phyloP scores from a whole-genome alignment of 1,140 invertebrate species.

The Drosophila gunungcola region DNA sequence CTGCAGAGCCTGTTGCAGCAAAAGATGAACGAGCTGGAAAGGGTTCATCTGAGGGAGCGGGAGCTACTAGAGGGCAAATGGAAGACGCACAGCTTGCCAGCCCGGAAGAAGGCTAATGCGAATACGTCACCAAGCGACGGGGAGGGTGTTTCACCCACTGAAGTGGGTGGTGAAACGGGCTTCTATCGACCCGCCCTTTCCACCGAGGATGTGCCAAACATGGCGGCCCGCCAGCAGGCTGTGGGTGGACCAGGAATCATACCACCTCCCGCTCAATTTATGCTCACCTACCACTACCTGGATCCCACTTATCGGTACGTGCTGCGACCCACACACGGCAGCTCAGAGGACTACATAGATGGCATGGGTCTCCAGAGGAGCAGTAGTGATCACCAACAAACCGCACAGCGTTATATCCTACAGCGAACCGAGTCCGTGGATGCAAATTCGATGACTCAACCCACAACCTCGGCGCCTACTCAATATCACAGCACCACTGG shows the following conservation, averaged over 20 bases:
- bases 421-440: conserved; percentile 68
- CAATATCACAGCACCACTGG: conserved; percentile 58
- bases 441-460: conserved; percentile 64
- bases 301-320: conserved; percentile 89
- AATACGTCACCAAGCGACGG: conserved; percentile 86
- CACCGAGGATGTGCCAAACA: conserved; percentile 89
- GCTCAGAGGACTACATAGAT: conserved; percentile 87
- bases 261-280: conserved; percentile 86
- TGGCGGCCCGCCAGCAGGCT: conserved; percentile 58
- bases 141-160: conserved; percentile 84
- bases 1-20: conserved; percentile 93
- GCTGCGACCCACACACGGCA: conserved; percentile 86
- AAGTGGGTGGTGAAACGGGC: conserved; percentile 69
- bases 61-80: conserved; percentile 93
- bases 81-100: conserved; percentile 94
- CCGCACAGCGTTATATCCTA: conserved; percentile 56
- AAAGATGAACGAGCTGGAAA: conserved; percentile 94
- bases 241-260: conserved; percentile 58
- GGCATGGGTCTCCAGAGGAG: conserved; percentile 87
- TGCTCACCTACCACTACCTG: conserved; percentile 89
- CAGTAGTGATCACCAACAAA: conserved; percentile 85
- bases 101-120: conserved; percentile 89
- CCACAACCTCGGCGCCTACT: conserved; percentile 64
- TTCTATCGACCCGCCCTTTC: conserved; percentile 89
- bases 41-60: conserved; percentile 92